Percentiles rank a stretch among this genome's conserved stretches.
These are phyloP conservation scores for Oryzias sinensis DNA, from an alignment of 2,797 vertebrate species.

Conservation along the genomic window DNA sequence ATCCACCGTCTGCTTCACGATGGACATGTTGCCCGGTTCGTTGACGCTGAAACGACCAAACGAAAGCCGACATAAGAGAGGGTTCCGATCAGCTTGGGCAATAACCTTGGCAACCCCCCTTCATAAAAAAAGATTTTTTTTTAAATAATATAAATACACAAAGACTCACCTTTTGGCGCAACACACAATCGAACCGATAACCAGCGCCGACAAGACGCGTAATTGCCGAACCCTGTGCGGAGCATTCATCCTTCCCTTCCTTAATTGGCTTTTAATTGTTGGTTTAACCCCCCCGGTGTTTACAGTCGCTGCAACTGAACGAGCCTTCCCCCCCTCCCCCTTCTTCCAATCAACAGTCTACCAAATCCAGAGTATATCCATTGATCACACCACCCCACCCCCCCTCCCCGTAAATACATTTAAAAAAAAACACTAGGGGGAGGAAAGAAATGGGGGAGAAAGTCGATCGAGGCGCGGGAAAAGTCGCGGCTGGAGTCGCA, in stretches of 20 bases:
- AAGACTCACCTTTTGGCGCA: conserved; percentile 87
- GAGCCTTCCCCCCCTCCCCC: conserved; percentile 1
- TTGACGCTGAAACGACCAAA: conserved; percentile 80
- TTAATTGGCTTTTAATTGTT: conserved; percentile 4
- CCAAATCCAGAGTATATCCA: conserved; percentile 65
- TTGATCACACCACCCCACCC: conserved; percentile 26
- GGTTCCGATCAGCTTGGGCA: conserved; percentile 11
- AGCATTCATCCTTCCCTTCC: conserved; percentile 77
- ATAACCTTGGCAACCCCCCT: conserved; percentile 61
- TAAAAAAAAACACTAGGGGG: not conserved
- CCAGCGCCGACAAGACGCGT: conserved; percentile 83
- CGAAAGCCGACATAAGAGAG: conserved; percentile 21
- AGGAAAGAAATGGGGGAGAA: conserved; percentile 21
- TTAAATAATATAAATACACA: not conserved
- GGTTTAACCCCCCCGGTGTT: conserved; percentile 1
- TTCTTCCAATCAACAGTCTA: conserved; percentile 34
- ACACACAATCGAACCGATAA: conserved; percentile 87
- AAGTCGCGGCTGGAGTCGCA: conserved; percentile 43
- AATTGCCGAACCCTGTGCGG: conserved; percentile 79
- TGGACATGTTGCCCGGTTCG: conserved; percentile 93
- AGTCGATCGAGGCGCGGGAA: conserved; percentile 32
- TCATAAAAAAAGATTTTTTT: not conserved
- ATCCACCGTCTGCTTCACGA: conserved; percentile 95
- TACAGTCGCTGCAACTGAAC: conserved; percentile 22
- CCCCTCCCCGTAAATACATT: not conserved